Base-by-base conservation (phyloP, 2,797 vertebrate species). In the Gymnocypris eckloni region DNA sequence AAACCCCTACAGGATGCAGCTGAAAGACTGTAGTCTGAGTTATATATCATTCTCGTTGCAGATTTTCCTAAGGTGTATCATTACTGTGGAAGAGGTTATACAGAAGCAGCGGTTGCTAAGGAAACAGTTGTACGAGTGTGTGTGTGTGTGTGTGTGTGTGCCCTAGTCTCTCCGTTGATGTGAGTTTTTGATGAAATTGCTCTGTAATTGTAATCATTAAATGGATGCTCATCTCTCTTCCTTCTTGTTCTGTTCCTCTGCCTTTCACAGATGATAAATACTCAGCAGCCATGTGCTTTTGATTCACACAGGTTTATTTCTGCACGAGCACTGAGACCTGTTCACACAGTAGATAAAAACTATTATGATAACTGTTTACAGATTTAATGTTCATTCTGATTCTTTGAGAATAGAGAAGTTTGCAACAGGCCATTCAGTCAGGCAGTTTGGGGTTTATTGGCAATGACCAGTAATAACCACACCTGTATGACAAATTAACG, bases 121-220 rank as follows among this genome's bases (percentile, higher is more conserved):
- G 81, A 69, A 86, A 88, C 81, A 16, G 39, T 54, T 22, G 22
- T 37, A 43, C 2, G 0, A 12, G 75, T 3, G 39, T 6, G 9
- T 43, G 22, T 16, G n/a, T 67, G 15, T 67, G 75, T 2, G 28
- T 6, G 9, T 50, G 22, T 80, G 20, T 7, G 22, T 67, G 48
- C 2, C 41, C n/a, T 66, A 67, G 28, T 45, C 59, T 83, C 12
- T 71, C 1, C 64, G 81, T 6, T 66, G n/a, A 76, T 81, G 81
- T 56, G 18, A 54, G 79, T 73, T 84, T 86, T 59, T 73, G 77
- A 79, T 86, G 52, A 86, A 76, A 39, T 56, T 37, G 41, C 22
- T 28, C 73, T 79, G 41, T 50, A 86, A 86, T 82, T 83, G 41
- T 86, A 48, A 88, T 86, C 48, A 87, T 82, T 85, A 43, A 43